Percentiles rank a stretch among this genome's conserved stretches.
These are phyloP conservation scores for Akabosia matsudoensis DNA, from an alignment of 1,140 invertebrate species.

Conservation along the genomic window DNA sequence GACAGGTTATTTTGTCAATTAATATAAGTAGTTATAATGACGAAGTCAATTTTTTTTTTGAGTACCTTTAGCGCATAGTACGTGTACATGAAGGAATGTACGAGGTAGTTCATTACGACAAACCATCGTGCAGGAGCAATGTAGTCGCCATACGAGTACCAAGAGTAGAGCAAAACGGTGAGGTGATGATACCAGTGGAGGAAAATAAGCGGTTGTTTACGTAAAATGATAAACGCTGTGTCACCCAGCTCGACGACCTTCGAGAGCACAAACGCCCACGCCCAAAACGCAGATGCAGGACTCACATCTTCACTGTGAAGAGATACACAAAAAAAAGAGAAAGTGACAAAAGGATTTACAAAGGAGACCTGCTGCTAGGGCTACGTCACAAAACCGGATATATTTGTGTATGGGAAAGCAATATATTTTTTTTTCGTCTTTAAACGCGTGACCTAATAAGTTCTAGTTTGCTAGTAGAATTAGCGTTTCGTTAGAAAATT, in stretches of 20 bases:
- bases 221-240: slow-evolving; percentile 55
- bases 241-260: slow-evolving; percentile 57
- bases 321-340: neutral
- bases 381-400: too few species aligned
- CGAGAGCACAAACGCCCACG: slow-evolving; percentile 56
- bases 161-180: slow-evolving; percentile 87
- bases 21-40: neutral
- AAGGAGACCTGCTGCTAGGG: too few species aligned
- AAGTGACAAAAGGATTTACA: too few species aligned
- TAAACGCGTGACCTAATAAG: too few species aligned
- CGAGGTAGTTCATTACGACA: slow-evolving; percentile 66
- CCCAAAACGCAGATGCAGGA: slow-evolving; percentile 52
- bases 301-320: slow-evolving; percentile 29
- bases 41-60: neutral
- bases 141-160: slow-evolving; percentile 96
- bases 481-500: too few species aligned
- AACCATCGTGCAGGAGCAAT: slow-evolving; percentile 97
- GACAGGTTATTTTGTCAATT: neutral
- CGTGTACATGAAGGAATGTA: slow-evolving; percentile 62
- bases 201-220: slow-evolving; percentile 61
- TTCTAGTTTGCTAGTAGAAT: too few species aligned
- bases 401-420: too few species aligned
- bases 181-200: slow-evolving; percentile 71
- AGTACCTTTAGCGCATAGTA: slow-evolving; percentile 53
- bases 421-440: too few species aligned